These are phyloP conservation scores for Ceyx melanurus DNA, from an alignment of 2,113 vertebrate genomes.

Conservation along the genomic window DNA sequence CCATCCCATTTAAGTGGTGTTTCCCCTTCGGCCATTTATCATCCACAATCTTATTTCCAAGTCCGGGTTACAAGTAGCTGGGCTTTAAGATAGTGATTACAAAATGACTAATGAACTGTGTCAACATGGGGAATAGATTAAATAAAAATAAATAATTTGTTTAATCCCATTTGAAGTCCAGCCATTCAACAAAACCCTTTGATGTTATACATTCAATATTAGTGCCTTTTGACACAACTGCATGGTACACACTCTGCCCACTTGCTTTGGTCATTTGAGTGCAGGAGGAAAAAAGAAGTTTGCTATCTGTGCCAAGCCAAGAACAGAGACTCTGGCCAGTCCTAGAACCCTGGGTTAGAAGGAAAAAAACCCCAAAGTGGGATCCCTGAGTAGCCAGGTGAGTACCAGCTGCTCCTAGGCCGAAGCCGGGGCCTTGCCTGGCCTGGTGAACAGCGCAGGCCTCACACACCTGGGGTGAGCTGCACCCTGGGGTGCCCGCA, in stretches of 20 bases:
- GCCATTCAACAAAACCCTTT: background rate
- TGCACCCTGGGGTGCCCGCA: background rate
- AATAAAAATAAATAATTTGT: background rate
- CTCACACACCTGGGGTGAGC: fast-evolving
- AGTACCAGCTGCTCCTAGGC: background rate
- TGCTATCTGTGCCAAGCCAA: background rate
- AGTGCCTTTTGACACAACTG: background rate
- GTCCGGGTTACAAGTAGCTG: background rate
- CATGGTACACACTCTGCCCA: background rate
- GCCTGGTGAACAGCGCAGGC: fast-evolving
- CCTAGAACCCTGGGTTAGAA: background rate
- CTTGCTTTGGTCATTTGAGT: background rate
- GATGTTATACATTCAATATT: background rate
- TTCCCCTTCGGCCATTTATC: background rate
- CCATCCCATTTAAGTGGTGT: background rate
- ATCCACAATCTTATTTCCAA: background rate
- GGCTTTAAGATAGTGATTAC: background rate
- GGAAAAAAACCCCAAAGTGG: background rate
- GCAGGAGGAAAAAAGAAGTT: background rate
- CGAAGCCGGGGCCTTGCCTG: background rate
- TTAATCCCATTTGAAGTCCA: background rate
- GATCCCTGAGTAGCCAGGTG: background rate
- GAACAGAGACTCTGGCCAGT: background rate
- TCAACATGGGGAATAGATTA: background rate
- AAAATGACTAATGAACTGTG: slow-evolving; percentile 14